Evolutionary conservation across 2,888 invertebrate genomes (phyloP).

Genomic region (Malachius bipustulatus): DNA sequence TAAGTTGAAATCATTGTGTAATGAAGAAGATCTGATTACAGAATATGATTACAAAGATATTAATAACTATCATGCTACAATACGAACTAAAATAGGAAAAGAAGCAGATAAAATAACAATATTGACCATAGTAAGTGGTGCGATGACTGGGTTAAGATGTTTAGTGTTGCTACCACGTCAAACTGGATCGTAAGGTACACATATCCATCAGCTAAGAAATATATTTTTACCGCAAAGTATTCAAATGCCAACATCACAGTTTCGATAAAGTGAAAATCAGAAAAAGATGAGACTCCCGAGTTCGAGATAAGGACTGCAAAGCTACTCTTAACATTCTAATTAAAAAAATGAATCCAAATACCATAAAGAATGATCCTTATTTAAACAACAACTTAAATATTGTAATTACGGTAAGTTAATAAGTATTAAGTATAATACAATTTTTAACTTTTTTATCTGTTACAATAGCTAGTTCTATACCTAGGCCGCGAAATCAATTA

Average conservation of each 20-base stretch:
- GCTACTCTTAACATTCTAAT: slow-evolving; percentile 7
- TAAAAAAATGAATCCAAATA: slow-evolving; percentile 8
- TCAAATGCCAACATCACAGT: neutral
- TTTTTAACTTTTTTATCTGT: too few relatives aligned
- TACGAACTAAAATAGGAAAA: neutral
- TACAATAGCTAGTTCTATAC: too few relatives aligned
- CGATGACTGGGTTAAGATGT: neutral
- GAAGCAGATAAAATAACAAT: neutral
- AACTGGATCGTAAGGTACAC: slow-evolving; percentile 3
- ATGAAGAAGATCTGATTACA: slow-evolving; percentile 4
- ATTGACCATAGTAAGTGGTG: slow-evolving; percentile 1
- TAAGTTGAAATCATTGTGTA: slow-evolving; percentile 2
- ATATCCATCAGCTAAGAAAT: slow-evolving; percentile 7
- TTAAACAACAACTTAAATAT: slow-evolving; percentile 2
- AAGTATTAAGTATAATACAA: too few relatives aligned
- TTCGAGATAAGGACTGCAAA: slow-evolving; percentile 7
- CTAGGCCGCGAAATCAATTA: too few relatives aligned
- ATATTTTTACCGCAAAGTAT: slow-evolving; percentile 6
- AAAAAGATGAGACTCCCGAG: slow-evolving; percentile 4
- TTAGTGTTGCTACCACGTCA: slow-evolving; percentile 1
- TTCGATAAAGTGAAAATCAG: slow-evolving; percentile 7
- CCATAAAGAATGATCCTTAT: slow-evolving; percentile 8
- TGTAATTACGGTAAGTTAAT: slow-evolving; percentile 4
- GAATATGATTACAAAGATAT: slow-evolving; percentile 5
- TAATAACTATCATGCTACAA: slow-evolving; percentile 5